These are phyloP conservation scores for Neopelma chrysocephalum DNA, from an alignment of 2,797 vertebrate species.

Conservation along the genomic window DNA sequence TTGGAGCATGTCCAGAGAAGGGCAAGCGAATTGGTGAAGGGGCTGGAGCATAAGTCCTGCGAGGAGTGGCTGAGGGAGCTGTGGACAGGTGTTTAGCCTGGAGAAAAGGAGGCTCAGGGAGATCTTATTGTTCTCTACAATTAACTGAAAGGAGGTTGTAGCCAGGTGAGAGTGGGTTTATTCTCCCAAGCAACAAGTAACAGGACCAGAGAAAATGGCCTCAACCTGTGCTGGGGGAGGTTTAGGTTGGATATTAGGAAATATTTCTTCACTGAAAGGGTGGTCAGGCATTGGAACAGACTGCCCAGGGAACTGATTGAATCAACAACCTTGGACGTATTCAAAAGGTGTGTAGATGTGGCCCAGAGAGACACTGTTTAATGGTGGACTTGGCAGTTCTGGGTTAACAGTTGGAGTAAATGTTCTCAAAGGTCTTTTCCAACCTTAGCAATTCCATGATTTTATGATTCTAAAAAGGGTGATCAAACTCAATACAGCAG, in stretches of 20 bases:
- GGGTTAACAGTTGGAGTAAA: background rate
- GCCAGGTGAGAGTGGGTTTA: background rate
- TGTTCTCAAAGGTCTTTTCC: background rate
- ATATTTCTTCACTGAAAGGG: background rate
- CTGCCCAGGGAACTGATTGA: background rate
- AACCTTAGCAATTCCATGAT: background rate
- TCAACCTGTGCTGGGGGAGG: background rate
- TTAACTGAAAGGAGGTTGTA: background rate
- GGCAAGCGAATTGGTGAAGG: background rate
- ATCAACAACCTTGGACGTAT: fast-evolving
- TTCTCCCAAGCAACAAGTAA: background rate
- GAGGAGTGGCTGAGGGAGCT: background rate
- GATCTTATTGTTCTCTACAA: background rate
- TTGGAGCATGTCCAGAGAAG: fast-evolving
- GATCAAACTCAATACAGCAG: background rate
- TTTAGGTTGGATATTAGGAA: background rate
- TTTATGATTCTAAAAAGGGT: background rate
- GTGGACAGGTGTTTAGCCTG: background rate
- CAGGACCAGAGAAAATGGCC: background rate
- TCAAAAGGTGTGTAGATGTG: background rate
- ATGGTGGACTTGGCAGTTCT: background rate
- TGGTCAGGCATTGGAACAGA: background rate
- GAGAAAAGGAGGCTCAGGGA: background rate
- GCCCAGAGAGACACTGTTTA: background rate
- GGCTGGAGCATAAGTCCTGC: background rate